A percentile compares a stretch with the other conserved stretches of the same genome.
phyloP scores from a whole-genome alignment of 2,113 vertebrate species.

The Micronisus gabar region DNA sequence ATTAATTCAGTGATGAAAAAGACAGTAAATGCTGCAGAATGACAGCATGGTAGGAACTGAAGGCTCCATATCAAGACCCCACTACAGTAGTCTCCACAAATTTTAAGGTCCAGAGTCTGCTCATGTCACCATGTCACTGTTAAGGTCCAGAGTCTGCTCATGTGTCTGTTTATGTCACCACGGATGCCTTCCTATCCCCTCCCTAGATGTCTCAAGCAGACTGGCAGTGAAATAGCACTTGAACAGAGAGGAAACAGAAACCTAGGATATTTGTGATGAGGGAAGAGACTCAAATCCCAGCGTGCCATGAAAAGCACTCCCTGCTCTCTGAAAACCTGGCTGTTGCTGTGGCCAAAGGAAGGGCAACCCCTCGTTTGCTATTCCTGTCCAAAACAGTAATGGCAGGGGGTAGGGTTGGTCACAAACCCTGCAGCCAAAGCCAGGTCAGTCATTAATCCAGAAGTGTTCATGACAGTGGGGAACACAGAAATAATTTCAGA shows the following conservation, averaged over 20 bases:
- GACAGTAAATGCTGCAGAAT: neutral
- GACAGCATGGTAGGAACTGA: neutral
- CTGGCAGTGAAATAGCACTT: neutral
- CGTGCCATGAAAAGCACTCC: neutral
- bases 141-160: neutral
- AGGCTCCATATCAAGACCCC: neutral
- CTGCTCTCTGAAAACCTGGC: neutral
- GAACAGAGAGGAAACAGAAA: neutral
- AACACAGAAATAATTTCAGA: neutral
- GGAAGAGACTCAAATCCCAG: neutral
- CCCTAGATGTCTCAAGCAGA: neutral
- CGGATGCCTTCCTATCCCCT: neutral
- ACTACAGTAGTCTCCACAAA: neutral
- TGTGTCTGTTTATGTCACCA: neutral
- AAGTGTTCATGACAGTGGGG: neutral
- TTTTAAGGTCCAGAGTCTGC: neutral
- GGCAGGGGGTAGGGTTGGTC: neutral
- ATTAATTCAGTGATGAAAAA: neutral
- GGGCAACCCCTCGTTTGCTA: neutral
- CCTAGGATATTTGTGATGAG: neutral
- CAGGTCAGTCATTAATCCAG: neutral
- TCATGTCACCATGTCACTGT: neutral
- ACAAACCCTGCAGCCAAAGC: neutral
- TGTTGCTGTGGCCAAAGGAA: neutral
- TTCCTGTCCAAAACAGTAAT: neutral